These are phyloP conservation scores for Myotis vivesi DNA, from an alignment of 2,797 vertebrate genomes.

Conservation along the genomic window DNA sequence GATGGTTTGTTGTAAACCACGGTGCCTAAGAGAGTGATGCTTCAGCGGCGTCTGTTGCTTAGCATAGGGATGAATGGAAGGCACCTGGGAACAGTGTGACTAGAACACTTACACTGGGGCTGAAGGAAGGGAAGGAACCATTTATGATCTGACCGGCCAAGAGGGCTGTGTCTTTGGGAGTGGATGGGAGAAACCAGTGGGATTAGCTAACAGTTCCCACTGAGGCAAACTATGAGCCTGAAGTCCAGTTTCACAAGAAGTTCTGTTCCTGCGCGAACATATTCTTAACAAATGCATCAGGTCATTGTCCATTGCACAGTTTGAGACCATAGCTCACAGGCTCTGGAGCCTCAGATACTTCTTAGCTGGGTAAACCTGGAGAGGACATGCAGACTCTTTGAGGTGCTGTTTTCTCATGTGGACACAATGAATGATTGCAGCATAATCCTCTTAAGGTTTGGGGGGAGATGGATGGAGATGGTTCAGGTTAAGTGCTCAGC, in stretches of 20 bases:
- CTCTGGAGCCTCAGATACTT: neutral
- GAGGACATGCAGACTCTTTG: neutral
- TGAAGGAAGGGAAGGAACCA: neutral
- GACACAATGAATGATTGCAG: neutral
- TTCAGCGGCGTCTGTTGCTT: neutral
- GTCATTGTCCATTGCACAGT: neutral
- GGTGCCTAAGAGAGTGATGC: neutral
- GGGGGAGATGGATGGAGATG: neutral
- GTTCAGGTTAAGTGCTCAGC: neutral
- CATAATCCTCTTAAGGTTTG: neutral
- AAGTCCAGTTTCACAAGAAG: neutral
- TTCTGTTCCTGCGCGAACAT: neutral
- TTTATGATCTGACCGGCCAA: neutral
- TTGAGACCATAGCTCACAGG: fast-evolving
- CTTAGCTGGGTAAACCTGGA: no score
- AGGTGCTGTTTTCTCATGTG: neutral
- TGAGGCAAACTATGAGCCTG: neutral
- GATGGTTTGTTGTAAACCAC: neutral
- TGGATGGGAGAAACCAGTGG: fast-evolving
- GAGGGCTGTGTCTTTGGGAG: neutral
- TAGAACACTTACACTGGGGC: neutral
- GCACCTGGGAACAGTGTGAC: no score
- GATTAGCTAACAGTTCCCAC: neutral
- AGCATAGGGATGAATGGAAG: neutral
- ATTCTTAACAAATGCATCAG: neutral